phyloP scores from a whole-genome alignment of 92 coral and sea anemone species.

The Zoanthus sociatus region DNA sequence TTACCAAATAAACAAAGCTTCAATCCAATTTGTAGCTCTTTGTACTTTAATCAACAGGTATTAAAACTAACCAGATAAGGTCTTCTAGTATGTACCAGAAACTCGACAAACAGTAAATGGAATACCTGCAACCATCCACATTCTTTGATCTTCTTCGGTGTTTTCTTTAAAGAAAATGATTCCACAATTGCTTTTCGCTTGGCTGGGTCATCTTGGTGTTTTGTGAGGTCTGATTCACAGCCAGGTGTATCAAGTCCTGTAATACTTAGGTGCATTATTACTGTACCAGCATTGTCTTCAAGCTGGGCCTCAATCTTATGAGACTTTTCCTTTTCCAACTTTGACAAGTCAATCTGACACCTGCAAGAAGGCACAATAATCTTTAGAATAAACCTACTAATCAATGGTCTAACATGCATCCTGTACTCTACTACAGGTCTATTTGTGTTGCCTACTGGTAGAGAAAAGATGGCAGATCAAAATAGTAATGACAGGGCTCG shows the following conservation, averaged over 20 bases:
- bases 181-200: constrained; percentile 73
- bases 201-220: constrained; percentile 79
- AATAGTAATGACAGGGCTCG: too few relatives aligned
- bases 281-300: constrained; percentile 94
- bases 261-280: constrained; percentile 87
- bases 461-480: too few relatives aligned
- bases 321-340: constrained; percentile 89
- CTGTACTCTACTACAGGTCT: too few relatives aligned
- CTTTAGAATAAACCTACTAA: too few relatives aligned
- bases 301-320: constrained; percentile 97
- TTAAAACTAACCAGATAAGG: too few relatives aligned
- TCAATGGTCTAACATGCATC: too few relatives aligned
- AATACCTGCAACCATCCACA: constrained; percentile 96
- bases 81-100: neutral
- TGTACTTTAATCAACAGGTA: too few relatives aligned
- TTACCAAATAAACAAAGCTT: too few relatives aligned
- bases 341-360: constrained; percentile 90
- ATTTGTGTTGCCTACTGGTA: too few relatives aligned
- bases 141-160: constrained; percentile 95
- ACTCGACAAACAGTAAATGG: neutral
- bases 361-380: constrained; percentile 46
- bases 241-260: constrained; percentile 92
- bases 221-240: constrained; percentile 90
- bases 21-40: too few relatives aligned
- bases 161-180: constrained; percentile 75